Conservation (phyloP, 2,888 invertebrate genomes). For the Hydriomena furcata region DNA sequence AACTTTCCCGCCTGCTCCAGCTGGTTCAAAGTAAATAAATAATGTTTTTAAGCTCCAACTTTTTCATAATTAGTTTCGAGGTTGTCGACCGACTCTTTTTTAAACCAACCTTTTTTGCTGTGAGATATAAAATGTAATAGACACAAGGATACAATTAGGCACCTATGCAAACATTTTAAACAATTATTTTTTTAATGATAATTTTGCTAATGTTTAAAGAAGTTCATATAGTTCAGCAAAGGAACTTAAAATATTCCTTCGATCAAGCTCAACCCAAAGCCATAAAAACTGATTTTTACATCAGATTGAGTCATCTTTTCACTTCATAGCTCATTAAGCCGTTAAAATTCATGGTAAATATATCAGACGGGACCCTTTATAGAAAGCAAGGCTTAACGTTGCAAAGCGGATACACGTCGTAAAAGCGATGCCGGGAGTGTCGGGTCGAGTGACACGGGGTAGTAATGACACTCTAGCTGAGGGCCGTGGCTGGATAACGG, state of each 20-base stretch:
- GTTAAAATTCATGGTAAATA: conserved; percentile 50
- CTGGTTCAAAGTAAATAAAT: conserved; percentile 29
- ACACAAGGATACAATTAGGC: too few relatives aligned
- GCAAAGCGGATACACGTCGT: conserved; percentile 57
- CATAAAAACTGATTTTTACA: conserved; percentile 31
- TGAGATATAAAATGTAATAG: neutral
- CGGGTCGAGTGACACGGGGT: conserved; percentile 32
- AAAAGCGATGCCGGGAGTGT: conserved; percentile 55
- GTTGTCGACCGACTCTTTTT: conserved; percentile 20
- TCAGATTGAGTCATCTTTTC: conserved; percentile 34
- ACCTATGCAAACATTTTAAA: too few relatives aligned
- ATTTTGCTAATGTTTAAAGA: too few relatives aligned
- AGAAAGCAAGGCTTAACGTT: conserved; percentile 46
- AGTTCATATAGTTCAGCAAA: too few relatives aligned
- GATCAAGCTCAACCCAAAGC: conserved; percentile 15
- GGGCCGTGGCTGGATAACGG: conserved; percentile 17
- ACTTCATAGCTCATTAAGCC: conserved; percentile 42
- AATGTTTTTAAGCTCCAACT: conserved; percentile 29
- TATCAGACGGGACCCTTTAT: conserved; percentile 44
- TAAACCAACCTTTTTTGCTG: neutral
- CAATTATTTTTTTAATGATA: too few relatives aligned
- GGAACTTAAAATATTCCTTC: neutral
- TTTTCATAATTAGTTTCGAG: conserved; percentile 31
- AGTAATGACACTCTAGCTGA: conserved; percentile 34
- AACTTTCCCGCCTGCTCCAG: conserved; percentile 25